These are phyloP conservation scores for Athrips mouffetella DNA, from an alignment of 2,888 invertebrate species.

Conservation along the genomic window DNA sequence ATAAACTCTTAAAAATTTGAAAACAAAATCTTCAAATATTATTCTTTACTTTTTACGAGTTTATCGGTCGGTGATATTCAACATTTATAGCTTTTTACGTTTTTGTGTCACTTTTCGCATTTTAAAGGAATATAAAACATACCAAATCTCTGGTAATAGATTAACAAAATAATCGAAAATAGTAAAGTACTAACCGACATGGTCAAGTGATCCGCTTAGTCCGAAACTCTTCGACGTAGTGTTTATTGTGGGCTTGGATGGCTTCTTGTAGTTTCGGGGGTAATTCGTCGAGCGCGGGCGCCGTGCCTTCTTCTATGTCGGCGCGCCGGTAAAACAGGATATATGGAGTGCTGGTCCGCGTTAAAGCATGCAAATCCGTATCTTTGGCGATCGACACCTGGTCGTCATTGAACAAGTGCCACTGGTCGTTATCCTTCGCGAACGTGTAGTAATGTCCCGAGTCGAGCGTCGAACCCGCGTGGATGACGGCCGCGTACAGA, in stretches of 20 bases:
- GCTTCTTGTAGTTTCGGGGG: slow-evolving; percentile 49
- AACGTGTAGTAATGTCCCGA: slow-evolving; percentile 94
- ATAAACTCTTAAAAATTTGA: too few relatives aligned
- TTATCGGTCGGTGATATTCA: too few relatives aligned
- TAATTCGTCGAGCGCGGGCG: slow-evolving; percentile 48
- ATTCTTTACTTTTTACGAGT: too few relatives aligned
- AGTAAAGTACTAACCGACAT: slow-evolving; percentile 51
- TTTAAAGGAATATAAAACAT: too few relatives aligned
- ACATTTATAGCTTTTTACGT: too few relatives aligned
- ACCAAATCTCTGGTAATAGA: slow-evolving; percentile 49
- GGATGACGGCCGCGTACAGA: slow-evolving; percentile 90
- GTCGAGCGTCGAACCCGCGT: slow-evolving; percentile 89
- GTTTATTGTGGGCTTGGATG: slow-evolving; percentile 57
- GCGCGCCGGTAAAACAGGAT: slow-evolving; percentile 84
- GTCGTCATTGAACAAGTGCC: slow-evolving; percentile 91
- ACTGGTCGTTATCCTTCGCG: slow-evolving; percentile 82
- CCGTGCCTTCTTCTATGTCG: slow-evolving; percentile 59
- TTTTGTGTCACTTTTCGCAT: slow-evolving; percentile 25
- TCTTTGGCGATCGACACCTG: slow-evolving; percentile 81
- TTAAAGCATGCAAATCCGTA: slow-evolving; percentile 79
- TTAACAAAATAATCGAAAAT: too few relatives aligned
- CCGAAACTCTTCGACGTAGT: slow-evolving; percentile 47
- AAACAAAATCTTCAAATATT: too few relatives aligned
- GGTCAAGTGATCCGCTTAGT: slow-evolving; percentile 44
- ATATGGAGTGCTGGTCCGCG: slow-evolving; percentile 88